Evolutionary conservation across 2,888 invertebrate genomes (phyloP), one percentile per base, ranked within the genome.

Genomic region (Gasteruption jaculator): DNA sequence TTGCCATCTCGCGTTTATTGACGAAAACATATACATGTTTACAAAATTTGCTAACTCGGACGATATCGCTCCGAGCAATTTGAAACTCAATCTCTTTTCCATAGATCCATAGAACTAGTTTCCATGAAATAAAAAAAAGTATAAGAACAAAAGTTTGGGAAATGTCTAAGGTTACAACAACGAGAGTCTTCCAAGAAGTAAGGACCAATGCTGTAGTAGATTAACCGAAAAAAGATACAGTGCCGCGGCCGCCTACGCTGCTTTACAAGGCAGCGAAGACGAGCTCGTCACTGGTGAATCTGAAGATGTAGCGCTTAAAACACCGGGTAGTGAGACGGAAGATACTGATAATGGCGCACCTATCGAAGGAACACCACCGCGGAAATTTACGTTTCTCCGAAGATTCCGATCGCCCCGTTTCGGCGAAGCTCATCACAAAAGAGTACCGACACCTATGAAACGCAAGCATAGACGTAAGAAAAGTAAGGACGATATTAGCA

Each of bases 381-480:
- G 61, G 7, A 61, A 71, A 43, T 71, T 78, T 51, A 76, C 76
- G 30, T 78, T 78, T 56, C 65, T 78, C 33, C 72, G 76, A 38
- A 69, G 75, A 25, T 71, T 77, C 51, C 71, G 76, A 11, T 62
- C 63, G 18, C 64, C 64, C 10, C 66, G 77, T 27, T 76, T 76
- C 59, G 74, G 73, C 52, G 77, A 79, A 54, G 74, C 76, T 3
- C 78, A 79, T 59, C 79, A 78, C 59, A 76, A 77, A 56, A 69
- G 79, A 43, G 77, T 76, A 18, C 79, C 80, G 5, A 79, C 79
- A 18, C 80, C 80, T 35, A 73, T 78, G 61, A 77, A 77, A 59
- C 68, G 75, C 44, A 70, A 71, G 50, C 72, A 72, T 42, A 63
- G 72, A 14, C 57, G 71, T 22, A 65, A 67, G 55, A 69, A 51